phyloP scores from a whole-genome alignment of 2,113 vertebrate species.

The Sinocyclocheilus maitianheensis region DNA sequence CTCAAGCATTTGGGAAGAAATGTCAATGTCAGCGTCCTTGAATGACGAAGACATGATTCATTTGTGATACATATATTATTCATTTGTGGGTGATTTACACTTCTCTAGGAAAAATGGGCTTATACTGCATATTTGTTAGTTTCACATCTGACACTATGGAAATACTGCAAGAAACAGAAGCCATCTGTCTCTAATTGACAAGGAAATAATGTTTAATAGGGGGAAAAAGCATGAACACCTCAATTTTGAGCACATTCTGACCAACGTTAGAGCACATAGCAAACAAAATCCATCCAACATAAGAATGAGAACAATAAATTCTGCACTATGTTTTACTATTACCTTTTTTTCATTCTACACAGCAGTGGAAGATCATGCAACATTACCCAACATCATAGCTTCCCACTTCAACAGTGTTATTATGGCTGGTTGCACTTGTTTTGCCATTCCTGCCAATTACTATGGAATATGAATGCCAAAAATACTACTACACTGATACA shows the following conservation, averaged over 20 bases:
- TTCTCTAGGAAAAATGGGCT: background rate
- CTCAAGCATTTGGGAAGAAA: background rate
- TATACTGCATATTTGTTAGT: background rate
- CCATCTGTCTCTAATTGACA: background rate
- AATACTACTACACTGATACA: background rate
- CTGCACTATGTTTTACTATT: background rate
- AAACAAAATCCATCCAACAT: background rate
- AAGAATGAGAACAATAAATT: background rate
- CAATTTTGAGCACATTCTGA: background rate
- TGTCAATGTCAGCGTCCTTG: background rate
- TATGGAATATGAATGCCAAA: background rate
- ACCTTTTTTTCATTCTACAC: background rate
- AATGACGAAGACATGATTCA: background rate
- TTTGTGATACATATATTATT: background rate
- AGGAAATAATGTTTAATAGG: background rate
- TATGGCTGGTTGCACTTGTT: background rate
- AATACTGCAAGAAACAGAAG: background rate
- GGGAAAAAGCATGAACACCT: background rate
- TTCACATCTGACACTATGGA: background rate
- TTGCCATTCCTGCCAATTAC: background rate
- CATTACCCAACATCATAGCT: constrained; percentile 12
- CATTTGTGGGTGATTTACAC: background rate
- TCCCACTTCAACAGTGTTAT: background rate
- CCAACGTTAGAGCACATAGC: background rate
- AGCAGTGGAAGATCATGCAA: background rate